These are phyloP conservation scores for Limnothrissa miodon DNA, from an alignment of 2,113 vertebrate species.

Conservation along the genomic window DNA sequence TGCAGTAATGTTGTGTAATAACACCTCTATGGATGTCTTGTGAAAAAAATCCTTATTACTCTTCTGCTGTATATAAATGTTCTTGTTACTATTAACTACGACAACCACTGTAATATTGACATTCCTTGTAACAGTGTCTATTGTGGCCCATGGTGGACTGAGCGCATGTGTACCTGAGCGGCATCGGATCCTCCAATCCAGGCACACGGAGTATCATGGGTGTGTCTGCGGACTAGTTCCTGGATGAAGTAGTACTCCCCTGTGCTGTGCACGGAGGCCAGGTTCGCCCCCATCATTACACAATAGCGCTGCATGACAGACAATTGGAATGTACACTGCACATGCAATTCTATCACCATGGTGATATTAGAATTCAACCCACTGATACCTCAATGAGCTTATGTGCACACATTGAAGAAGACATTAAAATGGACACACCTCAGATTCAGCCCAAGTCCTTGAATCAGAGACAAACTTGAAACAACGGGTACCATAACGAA, in stretches of 20 bases:
- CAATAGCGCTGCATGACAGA: slow-evolving; percentile 6
- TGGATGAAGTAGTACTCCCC: slow-evolving; percentile 2
- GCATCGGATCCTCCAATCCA: not conserved
- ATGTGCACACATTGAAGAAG: not conserved
- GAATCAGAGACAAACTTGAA: not conserved
- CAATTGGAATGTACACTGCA: not conserved
- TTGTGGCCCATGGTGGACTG: no score
- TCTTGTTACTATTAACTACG: no score
- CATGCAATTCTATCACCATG: not conserved
- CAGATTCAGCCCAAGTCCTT: slow-evolving; percentile 1
- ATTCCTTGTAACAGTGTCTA: no score
- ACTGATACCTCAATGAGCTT: not conserved
- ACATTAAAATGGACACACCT: no score
- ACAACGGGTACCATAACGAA: not conserved
- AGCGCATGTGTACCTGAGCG: not conserved
- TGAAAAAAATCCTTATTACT: no score
- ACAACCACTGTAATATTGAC: no score
- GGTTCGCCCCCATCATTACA: not conserved
- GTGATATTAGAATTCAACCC: no score
- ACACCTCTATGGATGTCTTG: no score
- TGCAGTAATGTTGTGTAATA: no score
- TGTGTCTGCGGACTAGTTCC: not conserved
- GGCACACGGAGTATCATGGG: not conserved
- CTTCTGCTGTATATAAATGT: no score
- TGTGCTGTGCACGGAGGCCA: not conserved